Evolutionary conservation across 2,113 vertebrate species (phyloP).

Genomic region (Saguinus midas): DNA sequence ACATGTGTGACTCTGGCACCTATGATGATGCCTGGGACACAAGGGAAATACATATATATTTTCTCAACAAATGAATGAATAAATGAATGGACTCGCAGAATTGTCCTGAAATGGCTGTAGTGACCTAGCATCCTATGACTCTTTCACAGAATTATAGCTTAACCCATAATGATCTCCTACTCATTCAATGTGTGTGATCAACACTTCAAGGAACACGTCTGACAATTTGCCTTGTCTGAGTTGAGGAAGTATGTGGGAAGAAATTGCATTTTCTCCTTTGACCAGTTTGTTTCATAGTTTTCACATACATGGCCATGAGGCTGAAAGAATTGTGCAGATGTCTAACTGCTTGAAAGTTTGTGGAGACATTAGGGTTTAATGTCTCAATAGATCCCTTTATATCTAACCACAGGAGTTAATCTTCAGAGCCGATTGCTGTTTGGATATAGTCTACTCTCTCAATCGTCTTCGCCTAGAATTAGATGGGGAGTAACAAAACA

Average conservation of each 20-base stretch:
- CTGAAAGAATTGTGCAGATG: neutral
- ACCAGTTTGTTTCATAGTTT: neutral
- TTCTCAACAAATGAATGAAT: neutral
- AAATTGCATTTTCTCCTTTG: rapidly evolving
- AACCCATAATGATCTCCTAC: neutral
- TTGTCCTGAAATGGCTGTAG: rapidly evolving
- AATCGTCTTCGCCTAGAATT: no score
- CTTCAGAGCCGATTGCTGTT: neutral
- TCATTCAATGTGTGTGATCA: rapidly evolving
- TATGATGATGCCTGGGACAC: rapidly evolving
- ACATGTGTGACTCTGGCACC: no score
- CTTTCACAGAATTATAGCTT: neutral
- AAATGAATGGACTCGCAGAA: rapidly evolving
- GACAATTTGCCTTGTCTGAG: neutral
- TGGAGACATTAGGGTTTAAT: rapidly evolving
- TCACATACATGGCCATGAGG: neutral
- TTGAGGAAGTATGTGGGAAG: no score
- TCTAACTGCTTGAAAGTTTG: neutral
- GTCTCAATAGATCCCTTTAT: no score
- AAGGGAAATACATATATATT: rapidly evolving
- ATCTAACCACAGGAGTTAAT: neutral
- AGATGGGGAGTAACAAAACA: rapidly evolving
- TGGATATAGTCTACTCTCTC: neutral
- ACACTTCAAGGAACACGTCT: rapidly evolving
- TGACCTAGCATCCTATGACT: neutral